These are phyloP conservation scores for Thamnaconus septentrionalis DNA, from an alignment of 2,113 vertebrate genomes.

Conservation along the genomic window DNA sequence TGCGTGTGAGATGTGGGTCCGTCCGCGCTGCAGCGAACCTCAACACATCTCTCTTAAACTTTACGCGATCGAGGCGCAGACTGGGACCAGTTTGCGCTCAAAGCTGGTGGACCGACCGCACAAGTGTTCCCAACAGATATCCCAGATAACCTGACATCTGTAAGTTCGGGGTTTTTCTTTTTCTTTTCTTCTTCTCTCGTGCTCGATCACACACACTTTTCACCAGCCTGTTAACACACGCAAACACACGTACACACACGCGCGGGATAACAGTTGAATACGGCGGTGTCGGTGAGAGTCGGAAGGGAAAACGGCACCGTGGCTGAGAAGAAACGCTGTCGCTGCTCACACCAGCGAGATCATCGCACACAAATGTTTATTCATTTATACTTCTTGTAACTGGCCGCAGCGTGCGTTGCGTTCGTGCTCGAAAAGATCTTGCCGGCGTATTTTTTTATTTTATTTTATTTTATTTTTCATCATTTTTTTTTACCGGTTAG, in stretches of 20 bases:
- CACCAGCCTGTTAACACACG: neutral
- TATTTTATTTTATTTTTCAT: no score
- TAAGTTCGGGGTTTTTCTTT: neutral
- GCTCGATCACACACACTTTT: neutral
- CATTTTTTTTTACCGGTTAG: no score
- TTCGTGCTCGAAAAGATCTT: neutral
- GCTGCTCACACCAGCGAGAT: no score
- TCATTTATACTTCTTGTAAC: no score
- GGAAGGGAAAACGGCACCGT: no score
- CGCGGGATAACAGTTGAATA: neutral
- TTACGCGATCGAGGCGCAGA: conserved; percentile 38
- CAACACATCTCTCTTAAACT: conserved; percentile 32
- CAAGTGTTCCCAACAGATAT: conserved; percentile 26
- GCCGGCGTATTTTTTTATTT: neutral
- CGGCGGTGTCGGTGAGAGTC: no score
- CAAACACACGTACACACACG: neutral
- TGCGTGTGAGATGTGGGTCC: neutral
- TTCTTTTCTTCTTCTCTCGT: no score
- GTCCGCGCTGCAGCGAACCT: no score
- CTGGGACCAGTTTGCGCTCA: no score
- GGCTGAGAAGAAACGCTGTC: no score
- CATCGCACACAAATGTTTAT: no score
- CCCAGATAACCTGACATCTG: neutral
- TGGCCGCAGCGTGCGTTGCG: neutral
- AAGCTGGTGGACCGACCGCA: conserved; percentile 22